Percentiles rank a stretch among this genome's conserved stretches.
These are phyloP conservation scores for Sycophila texana DNA, from an alignment of 2,888 invertebrate species.

Conservation along the genomic window DNA sequence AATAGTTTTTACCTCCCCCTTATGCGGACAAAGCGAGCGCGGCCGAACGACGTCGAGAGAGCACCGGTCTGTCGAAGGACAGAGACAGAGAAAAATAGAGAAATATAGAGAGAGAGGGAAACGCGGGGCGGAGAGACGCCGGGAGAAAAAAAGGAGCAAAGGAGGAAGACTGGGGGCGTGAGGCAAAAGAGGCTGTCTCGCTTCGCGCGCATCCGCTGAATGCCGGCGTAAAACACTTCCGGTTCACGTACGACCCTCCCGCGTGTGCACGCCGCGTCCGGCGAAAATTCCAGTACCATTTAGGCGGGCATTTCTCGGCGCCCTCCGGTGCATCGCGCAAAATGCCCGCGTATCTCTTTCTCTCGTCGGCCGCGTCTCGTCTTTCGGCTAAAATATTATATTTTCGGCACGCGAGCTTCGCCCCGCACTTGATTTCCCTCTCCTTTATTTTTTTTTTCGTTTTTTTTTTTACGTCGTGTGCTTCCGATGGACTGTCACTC, in stretches of 20 bases:
- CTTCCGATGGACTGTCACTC: conserved; percentile 13
- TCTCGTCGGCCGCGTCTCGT: conserved; percentile 3
- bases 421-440: not conserved
- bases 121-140: conserved; percentile 1
- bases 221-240: conserved; percentile 51
- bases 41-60: conserved; percentile 18
- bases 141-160: not conserved
- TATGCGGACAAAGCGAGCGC: conserved; percentile 8
- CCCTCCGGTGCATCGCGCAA: conserved; percentile 21
- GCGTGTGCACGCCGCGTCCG: conserved; percentile 5
- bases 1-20: conserved; percentile 3
- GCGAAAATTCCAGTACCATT: conserved; percentile 51
- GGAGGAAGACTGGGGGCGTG: not conserved
- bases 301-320: conserved; percentile 23
- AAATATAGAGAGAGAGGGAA: not conserved
- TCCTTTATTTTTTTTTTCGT: conserved; percentile 8
- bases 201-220: conserved; percentile 29
- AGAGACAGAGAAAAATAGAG: conserved; percentile 9
- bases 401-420: conserved; percentile 17
- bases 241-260: conserved; percentile 48
- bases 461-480: not conserved
- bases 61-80: not conserved
- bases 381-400: conserved; percentile 30
- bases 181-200: not conserved
- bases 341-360: conserved; percentile 28